Evolutionary conservation across 2,797 vertebrate genomes (phyloP).

Genomic region (Spatula versicolor): DNA sequence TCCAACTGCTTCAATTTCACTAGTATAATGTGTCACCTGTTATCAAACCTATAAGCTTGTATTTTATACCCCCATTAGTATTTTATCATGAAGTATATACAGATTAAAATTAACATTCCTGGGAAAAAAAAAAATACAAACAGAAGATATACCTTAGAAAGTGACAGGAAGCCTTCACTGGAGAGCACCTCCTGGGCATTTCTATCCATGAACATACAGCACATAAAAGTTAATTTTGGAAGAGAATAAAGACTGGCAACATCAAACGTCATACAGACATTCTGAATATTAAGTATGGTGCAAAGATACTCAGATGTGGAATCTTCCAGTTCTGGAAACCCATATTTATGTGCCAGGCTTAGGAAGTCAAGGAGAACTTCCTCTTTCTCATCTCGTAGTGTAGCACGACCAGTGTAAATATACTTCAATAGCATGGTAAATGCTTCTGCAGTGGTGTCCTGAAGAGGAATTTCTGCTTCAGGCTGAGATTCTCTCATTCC

Average conservation of each 20-base stretch:
- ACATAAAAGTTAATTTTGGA: slow-evolving; percentile 88
- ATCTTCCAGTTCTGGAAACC: slow-evolving; percentile 94
- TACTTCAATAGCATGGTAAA: slow-evolving; percentile 96
- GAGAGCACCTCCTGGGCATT: slow-evolving; percentile 92
- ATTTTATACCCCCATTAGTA: neutral
- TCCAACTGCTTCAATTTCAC: neutral
- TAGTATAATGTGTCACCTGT: neutral
- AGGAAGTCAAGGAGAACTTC: slow-evolving; percentile 96
- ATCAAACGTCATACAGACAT: slow-evolving; percentile 96
- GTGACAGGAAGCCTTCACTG: slow-evolving; percentile 90
- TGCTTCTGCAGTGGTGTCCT: slow-evolving; percentile 93
- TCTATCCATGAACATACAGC: slow-evolving; percentile 95
- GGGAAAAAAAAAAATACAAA: neutral
- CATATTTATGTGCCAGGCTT: slow-evolving; percentile 95
- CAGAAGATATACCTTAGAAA: slow-evolving; percentile 88
- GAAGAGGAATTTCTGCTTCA: slow-evolving; percentile 92
- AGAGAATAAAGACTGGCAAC: slow-evolving; percentile 96
- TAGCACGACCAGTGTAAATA: slow-evolving; percentile 95
- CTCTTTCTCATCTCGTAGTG: slow-evolving; percentile 91
- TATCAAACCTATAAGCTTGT: neutral
- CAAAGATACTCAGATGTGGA: slow-evolving; percentile 96
- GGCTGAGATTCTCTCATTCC: slow-evolving; percentile 96
- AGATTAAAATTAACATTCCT: neutral
- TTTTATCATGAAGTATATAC: neutral
- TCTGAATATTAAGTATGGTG: slow-evolving; percentile 93